Percentiles rank a stretch among this genome's conserved stretches.
Evolutionary conservation across 1,140 invertebrate genomes (phyloP).

Genomic region (Teleogryllus occipitalis): DNA sequence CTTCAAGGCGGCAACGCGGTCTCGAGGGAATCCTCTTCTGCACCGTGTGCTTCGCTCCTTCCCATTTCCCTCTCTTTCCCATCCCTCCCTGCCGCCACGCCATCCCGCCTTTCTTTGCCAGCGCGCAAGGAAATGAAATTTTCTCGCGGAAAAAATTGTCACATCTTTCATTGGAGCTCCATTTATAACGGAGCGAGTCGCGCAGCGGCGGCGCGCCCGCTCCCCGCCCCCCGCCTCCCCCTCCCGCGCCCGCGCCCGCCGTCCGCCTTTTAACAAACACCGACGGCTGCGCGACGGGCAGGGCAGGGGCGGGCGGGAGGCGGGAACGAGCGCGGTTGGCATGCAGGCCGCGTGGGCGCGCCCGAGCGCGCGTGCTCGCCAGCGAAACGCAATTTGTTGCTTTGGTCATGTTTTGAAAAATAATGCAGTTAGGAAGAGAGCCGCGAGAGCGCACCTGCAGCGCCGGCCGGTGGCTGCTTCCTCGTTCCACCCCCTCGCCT

Average conservation of each 20-base stretch:
- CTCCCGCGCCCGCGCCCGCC: no score
- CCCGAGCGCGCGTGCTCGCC: not conserved
- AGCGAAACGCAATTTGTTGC: slow-evolving; percentile 3
- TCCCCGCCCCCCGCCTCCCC: no score
- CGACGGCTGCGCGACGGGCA: not conserved
- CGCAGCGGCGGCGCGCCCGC: not conserved
- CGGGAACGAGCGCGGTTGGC: not conserved
- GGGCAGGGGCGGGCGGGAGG: no score
- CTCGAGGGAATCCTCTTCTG: no score
- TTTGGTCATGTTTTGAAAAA: not conserved
- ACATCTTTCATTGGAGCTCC: not conserved
- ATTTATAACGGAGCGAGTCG: not conserved
- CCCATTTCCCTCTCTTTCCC: not conserved
- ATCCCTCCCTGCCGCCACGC: not conserved
- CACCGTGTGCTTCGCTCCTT: no score
- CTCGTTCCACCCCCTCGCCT: not conserved
- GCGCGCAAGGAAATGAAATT: not conserved
- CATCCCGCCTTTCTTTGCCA: not conserved
- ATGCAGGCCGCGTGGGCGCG: not conserved
- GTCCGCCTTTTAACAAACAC: not conserved
- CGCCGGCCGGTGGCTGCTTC: not conserved
- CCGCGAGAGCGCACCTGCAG: not conserved
- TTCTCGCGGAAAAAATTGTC: not conserved
- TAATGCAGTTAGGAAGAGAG: not conserved
- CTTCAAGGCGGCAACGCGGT: no score